Evolutionary conservation across 2,113 vertebrate genomes (phyloP).

Genomic region (Pygoscelis adeliae): DNA sequence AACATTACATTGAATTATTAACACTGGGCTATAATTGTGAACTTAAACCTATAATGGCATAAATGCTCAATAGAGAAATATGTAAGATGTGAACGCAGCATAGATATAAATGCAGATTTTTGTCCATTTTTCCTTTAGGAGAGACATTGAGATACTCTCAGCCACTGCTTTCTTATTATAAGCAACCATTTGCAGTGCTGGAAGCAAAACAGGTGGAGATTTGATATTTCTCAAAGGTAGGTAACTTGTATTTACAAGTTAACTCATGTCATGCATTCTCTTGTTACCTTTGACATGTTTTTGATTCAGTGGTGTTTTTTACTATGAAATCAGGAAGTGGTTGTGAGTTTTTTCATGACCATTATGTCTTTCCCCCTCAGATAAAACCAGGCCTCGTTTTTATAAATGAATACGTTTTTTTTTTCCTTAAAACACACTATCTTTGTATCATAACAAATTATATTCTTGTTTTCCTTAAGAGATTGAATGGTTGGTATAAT

Average conservation of each 20-base stretch:
- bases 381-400: neutral
- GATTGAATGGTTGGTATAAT: neutral
- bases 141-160: neutral
- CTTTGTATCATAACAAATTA: neutral
- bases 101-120: neutral
- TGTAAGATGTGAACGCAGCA: neutral
- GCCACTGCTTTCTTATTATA: neutral
- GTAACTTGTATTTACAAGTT: neutral
- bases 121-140: neutral
- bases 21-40: accelerated
- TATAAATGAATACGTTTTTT: neutral
- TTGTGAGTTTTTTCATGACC: neutral
- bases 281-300: neutral
- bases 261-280: neutral
- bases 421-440: neutral
- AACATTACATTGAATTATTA: neutral
- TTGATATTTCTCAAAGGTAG: neutral
- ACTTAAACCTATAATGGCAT: neutral
- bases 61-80: neutral
- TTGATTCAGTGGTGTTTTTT: neutral
- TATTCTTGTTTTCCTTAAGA: neutral
- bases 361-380: neutral
- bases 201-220: neutral
- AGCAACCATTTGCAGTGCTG: neutral
- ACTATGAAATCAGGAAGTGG: neutral